phyloP scores from a whole-genome alignment of 2,888 invertebrate species.

The Heliconius sara region DNA sequence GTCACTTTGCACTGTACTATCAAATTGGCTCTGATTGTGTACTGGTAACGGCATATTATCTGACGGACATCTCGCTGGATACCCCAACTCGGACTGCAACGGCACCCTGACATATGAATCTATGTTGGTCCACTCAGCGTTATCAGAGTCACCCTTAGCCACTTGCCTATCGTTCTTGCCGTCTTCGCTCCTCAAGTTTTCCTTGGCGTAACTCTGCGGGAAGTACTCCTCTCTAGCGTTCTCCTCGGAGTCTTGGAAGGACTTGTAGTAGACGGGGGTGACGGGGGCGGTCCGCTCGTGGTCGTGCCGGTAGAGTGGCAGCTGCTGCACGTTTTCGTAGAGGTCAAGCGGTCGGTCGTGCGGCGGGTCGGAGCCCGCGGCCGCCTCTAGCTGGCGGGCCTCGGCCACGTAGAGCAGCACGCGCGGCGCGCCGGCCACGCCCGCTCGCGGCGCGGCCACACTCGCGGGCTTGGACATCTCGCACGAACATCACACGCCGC shows the following conservation, averaged over 20 bases:
- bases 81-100: constrained; percentile 62
- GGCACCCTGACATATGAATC: constrained; percentile 67
- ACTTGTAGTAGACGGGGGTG: constrained; percentile 65
- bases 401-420: constrained; percentile 83
- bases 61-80: constrained; percentile 68
- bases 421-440: constrained; percentile 79
- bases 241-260: constrained; percentile 63
- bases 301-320: constrained; percentile 62
- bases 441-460: constrained; percentile 84
- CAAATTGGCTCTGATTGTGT: constrained; percentile 67
- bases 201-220: constrained; percentile 67
- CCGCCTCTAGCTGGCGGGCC: constrained; percentile 81
- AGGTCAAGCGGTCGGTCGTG: constrained; percentile 58
- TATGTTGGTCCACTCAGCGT: constrained; percentile 53
- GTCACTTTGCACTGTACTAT: constrained; percentile 67
- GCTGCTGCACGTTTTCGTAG: constrained; percentile 62
- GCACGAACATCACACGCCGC: constrained; percentile 88
- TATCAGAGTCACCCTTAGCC: constrained; percentile 63
- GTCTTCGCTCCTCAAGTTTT: constrained; percentile 61
- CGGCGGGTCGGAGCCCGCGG: constrained; percentile 67
- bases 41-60: constrained; percentile 71
- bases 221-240: constrained; percentile 62
- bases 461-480: constrained; percentile 92
- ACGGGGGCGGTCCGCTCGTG: constrained; percentile 60
- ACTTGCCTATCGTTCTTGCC: constrained; percentile 55